These are phyloP conservation scores for Oryzias celebensis DNA, from an alignment of 2,113 vertebrate genomes.

Conservation along the genomic window DNA sequence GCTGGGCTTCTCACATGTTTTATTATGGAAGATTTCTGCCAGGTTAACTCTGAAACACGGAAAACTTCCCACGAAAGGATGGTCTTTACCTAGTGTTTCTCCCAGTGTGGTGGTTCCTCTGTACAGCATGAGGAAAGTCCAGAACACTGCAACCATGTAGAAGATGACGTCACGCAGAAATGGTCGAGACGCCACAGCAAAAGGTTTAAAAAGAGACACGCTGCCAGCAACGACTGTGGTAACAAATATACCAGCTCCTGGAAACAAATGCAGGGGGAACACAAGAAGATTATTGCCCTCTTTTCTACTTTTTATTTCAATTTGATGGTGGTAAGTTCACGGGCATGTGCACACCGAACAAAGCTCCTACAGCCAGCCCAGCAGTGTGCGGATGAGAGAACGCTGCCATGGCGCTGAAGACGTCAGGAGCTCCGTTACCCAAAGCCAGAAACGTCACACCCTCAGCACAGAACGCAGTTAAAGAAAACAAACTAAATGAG, in stretches of 20 bases:
- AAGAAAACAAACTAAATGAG: constrained; percentile 56
- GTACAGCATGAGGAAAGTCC: constrained; percentile 88
- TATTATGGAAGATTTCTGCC: background rate
- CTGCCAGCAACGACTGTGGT: constrained; percentile 91
- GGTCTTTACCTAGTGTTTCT: constrained; percentile 82
- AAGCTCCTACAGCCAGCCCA: constrained; percentile 86
- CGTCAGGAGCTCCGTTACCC: constrained; percentile 93
- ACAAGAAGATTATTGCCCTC: no score
- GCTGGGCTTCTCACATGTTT: background rate
- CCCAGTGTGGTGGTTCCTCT: constrained; percentile 77
- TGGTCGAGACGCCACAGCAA: constrained; percentile 88
- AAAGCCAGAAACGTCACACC: constrained; percentile 97
- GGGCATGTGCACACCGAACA: constrained; percentile 82
- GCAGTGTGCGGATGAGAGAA: constrained; percentile 90
- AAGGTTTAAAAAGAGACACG: constrained; percentile 87
- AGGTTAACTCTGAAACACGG: background rate
- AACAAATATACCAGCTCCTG: constrained; percentile 95
- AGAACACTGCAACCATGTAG: constrained; percentile 90
- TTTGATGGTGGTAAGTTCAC: no score
- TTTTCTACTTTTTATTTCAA: no score
- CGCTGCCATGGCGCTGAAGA: constrained; percentile 94
- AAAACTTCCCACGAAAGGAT: background rate
- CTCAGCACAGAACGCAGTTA: constrained; percentile 76
- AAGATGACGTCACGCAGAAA: constrained; percentile 92
- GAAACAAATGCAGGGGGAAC: background rate